A percentile compares a stretch with the other conserved stretches of the same genome.
These are phyloP conservation scores for Charaxes varanes DNA, from an alignment of 1,140 invertebrate species.

Conservation along the genomic window DNA sequence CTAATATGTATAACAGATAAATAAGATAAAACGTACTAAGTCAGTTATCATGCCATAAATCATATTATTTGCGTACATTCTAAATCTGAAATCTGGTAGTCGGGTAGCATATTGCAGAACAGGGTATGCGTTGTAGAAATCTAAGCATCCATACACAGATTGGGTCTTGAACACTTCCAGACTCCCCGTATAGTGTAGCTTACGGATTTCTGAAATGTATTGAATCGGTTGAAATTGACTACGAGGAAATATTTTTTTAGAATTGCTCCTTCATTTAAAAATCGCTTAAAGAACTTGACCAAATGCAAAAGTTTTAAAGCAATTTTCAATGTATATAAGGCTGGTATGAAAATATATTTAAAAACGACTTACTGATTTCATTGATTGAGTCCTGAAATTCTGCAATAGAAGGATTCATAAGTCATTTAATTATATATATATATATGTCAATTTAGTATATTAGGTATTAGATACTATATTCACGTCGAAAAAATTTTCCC, in stretches of 20 bases:
- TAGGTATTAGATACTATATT: no score
- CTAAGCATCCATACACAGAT: constrained; percentile 33
- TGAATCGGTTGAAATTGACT: no score
- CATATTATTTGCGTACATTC: constrained; percentile 50
- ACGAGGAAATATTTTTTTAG: no score
- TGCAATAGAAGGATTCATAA: constrained; percentile 24
- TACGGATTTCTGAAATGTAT: constrained; percentile 35
- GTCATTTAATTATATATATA: not conserved
- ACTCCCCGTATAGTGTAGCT: constrained; percentile 46
- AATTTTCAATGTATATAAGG: not conserved
- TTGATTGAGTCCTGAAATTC: constrained; percentile 32
- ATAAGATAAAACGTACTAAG: constrained; percentile 32
- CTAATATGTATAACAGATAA: no score
- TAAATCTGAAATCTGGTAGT: constrained; percentile 44
- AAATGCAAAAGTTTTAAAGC: no score
- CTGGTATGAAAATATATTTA: constrained; percentile 5
- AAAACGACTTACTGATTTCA: constrained; percentile 39
- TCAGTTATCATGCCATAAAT: constrained; percentile 28
- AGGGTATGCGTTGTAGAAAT: constrained; percentile 38
- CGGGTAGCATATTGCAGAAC: constrained; percentile 38
- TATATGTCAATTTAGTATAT: no score
- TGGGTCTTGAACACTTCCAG: constrained; percentile 28
- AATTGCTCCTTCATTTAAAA: not conserved
- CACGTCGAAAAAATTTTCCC: no score
- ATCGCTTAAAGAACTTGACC: not conserved